Evolutionary conservation across 1,140 invertebrate species (phyloP), one percentile per base, ranked within the genome.

Genomic region (Phortica variegata): DNA sequence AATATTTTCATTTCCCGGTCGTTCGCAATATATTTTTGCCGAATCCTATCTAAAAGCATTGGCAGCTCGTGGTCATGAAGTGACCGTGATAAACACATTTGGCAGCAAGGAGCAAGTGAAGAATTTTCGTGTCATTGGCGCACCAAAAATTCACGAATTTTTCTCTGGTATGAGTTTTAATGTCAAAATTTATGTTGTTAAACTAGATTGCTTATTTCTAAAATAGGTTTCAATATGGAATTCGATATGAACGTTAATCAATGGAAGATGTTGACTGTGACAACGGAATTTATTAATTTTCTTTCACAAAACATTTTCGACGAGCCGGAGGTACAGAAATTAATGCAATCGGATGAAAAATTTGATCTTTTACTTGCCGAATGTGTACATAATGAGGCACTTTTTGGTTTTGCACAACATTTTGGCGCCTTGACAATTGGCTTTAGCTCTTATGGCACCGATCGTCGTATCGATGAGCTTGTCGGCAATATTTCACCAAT

Each of bases 21-120:
- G 78, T 46, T 85, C 83, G 36, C 84, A 85, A 52, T 82, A 79
- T 32, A 76, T 80, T 10, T 75, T 82, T 38, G 77, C 80, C 20
- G 77, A 80, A 16, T 54, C 62, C 0, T 52, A 84, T 16, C 62
- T 82, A 44, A 79, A 79, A 44, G 78, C 71, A 2, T 51, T 85
- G 13, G 82, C 79, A 0, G 59, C 42, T 0, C 70, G 61, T 16
- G 83, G 82, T 5, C 84, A 85, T 54, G 65, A 82, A 19, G 68
- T 80, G 0, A 80, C 77, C 5, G 70, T 79, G 3, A 70, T 80
- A 3, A 78, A 75, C 43, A 71, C 73, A 0, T 77, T 76, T 47
- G 73, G 68, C n/a, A 55, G 75, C 43, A 69, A 68, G 19, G 52
- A 61, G 26, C 44, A 41, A 0, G 49, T 60, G 1, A 34, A 52